Percentiles rank a stretch among this genome's conserved stretches.
phyloP scores from a whole-genome alignment of 2,797 vertebrate species.

The Enteromius fasciolatus region DNA sequence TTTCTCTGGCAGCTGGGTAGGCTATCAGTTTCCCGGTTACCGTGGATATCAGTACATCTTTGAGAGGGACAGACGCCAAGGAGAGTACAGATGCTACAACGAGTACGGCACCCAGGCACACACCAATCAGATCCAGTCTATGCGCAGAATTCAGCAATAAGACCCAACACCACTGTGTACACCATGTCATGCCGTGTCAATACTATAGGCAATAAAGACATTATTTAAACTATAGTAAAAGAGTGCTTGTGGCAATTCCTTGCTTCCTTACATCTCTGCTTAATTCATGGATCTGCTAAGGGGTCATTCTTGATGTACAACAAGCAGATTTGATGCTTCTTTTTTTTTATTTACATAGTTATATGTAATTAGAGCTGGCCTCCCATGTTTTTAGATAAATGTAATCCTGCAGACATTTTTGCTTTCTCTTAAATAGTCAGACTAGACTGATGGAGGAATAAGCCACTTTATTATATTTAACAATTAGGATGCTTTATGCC shows the following conservation, averaged over 20 bases:
- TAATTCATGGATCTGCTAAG: slow-evolving; percentile 25
- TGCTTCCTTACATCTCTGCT: slow-evolving; percentile 46
- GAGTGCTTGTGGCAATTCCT: slow-evolving; percentile 68
- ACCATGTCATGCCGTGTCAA: slow-evolving; percentile 70
- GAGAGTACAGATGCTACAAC: slow-evolving; percentile 93
- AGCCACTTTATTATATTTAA: neutral
- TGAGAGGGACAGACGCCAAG: slow-evolving; percentile 92
- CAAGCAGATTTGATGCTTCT: neutral
- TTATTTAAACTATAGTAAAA: slow-evolving; percentile 72
- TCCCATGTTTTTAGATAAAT: neutral
- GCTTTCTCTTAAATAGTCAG: neutral
- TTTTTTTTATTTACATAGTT: neutral
- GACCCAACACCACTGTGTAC: slow-evolving; percentile 56
- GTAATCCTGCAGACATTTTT: neutral
- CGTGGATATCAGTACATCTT: slow-evolving; percentile 96
- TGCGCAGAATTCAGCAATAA: slow-evolving; percentile 95
- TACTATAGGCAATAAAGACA: slow-evolving; percentile 82
- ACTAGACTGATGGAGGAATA: neutral
- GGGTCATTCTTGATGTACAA: neutral
- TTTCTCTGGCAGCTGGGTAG: slow-evolving; percentile 85
- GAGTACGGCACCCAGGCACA: slow-evolving; percentile 95
- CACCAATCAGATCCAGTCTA: slow-evolving; percentile 96
- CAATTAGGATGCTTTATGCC: neutral
- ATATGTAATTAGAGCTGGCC: neutral
- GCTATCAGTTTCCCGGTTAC: slow-evolving; percentile 97